Evolutionary conservation across 2,888 invertebrate genomes (phyloP).

Genomic region (Acanthosepion esculentum): DNA sequence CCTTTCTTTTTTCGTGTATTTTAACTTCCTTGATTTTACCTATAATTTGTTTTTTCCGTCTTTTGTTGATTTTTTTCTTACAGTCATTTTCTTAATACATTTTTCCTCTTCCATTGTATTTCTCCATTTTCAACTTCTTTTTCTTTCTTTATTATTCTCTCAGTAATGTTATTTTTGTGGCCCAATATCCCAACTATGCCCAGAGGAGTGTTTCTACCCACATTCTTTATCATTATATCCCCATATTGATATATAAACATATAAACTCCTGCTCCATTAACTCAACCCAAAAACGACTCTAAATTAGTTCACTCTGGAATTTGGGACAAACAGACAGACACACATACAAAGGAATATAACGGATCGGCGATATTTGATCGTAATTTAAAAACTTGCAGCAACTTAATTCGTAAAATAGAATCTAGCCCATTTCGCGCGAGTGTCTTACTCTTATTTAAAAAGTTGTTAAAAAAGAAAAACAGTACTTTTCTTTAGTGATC

Average conservation of each 20-base stretch:
- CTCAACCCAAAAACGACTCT: background rate
- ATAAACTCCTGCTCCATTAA: background rate
- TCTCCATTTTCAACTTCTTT: background rate
- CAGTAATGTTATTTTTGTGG: background rate
- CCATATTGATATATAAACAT: slow-evolving; percentile 1
- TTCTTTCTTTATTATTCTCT: background rate
- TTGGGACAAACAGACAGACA: background rate
- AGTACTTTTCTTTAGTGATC: too few relatives aligned
- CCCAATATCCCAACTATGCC: background rate
- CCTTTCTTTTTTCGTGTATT: too few relatives aligned
- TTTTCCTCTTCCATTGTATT: background rate
- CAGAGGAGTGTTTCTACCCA: background rate
- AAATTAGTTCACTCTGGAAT: background rate
- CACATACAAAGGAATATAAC: background rate
- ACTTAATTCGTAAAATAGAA: too few relatives aligned
- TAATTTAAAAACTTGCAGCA: too few relatives aligned
- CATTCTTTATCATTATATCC: background rate
- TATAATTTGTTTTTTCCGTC: background rate
- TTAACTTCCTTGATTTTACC: too few relatives aligned
- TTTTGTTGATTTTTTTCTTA: background rate
- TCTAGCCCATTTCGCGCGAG: too few relatives aligned
- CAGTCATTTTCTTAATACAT: background rate
- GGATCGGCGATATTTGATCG: background rate
- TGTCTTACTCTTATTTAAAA: too few relatives aligned
- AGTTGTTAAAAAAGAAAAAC: too few relatives aligned